These are phyloP conservation scores for Lacanobia oleracea DNA, from an alignment of 2,888 invertebrate species.

Conservation along the genomic window DNA sequence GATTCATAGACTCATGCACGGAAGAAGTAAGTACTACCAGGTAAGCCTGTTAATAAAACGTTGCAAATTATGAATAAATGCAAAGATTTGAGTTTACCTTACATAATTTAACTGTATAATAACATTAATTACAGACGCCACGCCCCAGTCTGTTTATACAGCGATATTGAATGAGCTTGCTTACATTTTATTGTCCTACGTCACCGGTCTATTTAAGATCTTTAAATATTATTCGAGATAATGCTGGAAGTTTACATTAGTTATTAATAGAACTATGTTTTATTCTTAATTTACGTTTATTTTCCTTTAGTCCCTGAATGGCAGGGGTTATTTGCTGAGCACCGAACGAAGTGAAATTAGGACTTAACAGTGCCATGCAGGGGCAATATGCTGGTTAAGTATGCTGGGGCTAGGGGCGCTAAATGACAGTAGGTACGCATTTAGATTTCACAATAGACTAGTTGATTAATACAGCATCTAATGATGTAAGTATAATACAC, in stretches of 20 bases:
- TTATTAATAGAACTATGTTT: constrained; percentile 26
- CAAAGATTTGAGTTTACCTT: background rate
- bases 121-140: background rate
- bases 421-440: background rate
- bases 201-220: constrained; percentile 2
- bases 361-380: background rate
- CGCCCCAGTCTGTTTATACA: constrained; percentile 8
- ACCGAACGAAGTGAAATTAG: background rate
- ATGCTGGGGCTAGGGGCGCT: no score
- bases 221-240: constrained; percentile 29
- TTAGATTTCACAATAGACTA: constrained; percentile 4
- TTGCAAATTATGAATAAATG: background rate
- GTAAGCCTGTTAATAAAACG: background rate
- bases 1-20: background rate
- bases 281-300: background rate
- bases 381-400: no score
- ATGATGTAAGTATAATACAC: constrained; percentile 6
- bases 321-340: background rate
- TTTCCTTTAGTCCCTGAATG: background rate
- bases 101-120: constrained; percentile 2
- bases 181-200: constrained; percentile 7
- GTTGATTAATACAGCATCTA: constrained; percentile 23
- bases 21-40: background rate
- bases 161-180: constrained; percentile 34
- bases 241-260: background rate